Percentiles rank a stretch among this genome's conserved stretches.
These are phyloP conservation scores for Cheilosia impressa DNA, from an alignment of 2,888 invertebrate species.

Conservation along the genomic window DNA sequence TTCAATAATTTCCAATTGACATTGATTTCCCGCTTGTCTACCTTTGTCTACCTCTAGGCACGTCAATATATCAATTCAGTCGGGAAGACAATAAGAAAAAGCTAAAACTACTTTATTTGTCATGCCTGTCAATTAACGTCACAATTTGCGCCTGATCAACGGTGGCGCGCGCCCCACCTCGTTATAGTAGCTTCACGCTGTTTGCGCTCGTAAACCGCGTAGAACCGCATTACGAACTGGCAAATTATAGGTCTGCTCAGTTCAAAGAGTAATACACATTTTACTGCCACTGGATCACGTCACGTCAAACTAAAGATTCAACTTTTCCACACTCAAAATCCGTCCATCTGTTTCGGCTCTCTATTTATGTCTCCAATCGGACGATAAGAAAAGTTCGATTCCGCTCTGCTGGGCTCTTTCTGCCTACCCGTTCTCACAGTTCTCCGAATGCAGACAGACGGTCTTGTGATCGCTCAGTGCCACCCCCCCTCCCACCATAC, in stretches of 20 bases:
- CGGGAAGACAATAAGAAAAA: conserved; percentile 8
- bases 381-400: conserved; percentile 15
- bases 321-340: not conserved
- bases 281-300: conserved; percentile 4
- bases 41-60: not conserved
- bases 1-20: conserved; percentile 5
- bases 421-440: conserved; percentile 6
- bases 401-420: not conserved
- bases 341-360: not conserved
- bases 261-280: conserved; percentile 22
- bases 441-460: not conserved
- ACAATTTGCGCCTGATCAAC: conserved; percentile 15
- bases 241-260: conserved; percentile 6
- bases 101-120: not conserved
- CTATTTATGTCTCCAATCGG: conserved; percentile 10
- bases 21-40: not conserved
- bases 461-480: conserved; percentile 37
- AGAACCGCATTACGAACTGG: conserved; percentile 28
- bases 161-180: conserved; percentile 5
- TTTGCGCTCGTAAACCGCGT: conserved; percentile 7
- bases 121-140: conserved; percentile 16
- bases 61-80: conserved; percentile 16
- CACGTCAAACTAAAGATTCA: not conserved
- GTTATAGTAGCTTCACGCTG: conserved; percentile 4
- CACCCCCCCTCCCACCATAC: not conserved